phyloP scores from a whole-genome alignment of 2,113 vertebrate genomes.

The Micromys minutus region DNA sequence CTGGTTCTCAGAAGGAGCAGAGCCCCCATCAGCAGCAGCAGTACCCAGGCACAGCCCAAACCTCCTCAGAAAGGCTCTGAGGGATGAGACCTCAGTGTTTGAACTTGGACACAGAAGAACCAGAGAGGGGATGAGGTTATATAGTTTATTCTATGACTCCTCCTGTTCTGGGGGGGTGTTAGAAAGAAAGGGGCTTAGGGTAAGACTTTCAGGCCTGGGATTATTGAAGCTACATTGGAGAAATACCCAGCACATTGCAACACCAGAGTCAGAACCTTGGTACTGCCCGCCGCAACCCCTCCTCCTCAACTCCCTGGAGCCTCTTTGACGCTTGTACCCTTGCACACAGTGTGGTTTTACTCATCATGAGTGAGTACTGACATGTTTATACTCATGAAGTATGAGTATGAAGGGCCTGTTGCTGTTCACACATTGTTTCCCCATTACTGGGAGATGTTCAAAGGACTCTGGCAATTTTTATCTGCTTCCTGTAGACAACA shows the following conservation, averaged over 20 bases:
- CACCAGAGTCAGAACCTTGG: background rate
- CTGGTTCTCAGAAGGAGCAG: background rate
- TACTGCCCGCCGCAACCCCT: no score
- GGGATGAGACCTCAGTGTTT: background rate
- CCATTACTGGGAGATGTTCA: background rate
- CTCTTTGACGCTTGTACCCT: background rate
- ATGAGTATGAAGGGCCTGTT: background rate
- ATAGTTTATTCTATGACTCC: background rate
- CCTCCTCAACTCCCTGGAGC: background rate
- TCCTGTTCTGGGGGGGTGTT: background rate
- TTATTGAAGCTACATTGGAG: background rate
- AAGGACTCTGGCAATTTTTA: constrained; percentile 22
- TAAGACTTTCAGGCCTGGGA: background rate
- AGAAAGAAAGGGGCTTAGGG: background rate
- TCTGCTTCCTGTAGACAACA: background rate
- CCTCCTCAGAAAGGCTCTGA: background rate
- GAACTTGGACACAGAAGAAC: background rate
- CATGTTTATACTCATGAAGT: background rate
- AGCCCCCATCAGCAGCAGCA: background rate
- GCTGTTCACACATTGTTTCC: constrained; percentile 8
- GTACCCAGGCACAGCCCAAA: background rate
- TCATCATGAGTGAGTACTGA: background rate
- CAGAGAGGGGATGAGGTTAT: background rate
- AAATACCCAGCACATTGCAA: background rate
- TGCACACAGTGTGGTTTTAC: background rate